Conservation (phyloP, 2,113 vertebrate species). For the Haliaeetus leucogaster region DNA sequence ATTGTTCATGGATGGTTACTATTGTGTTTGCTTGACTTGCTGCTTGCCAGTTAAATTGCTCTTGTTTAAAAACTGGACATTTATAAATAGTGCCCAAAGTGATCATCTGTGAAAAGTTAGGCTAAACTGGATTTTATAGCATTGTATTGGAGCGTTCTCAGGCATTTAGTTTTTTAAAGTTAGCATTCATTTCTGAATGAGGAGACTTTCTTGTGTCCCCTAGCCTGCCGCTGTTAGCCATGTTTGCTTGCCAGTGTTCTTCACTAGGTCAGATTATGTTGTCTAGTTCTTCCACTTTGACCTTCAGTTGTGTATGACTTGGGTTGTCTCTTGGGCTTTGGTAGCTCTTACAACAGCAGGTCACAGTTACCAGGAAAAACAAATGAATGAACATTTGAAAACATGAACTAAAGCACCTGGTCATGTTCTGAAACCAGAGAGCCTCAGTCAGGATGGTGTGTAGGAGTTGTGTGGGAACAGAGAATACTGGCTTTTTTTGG, state of each 20-base stretch:
- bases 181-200: neutral
- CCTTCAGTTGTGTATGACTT: neutral
- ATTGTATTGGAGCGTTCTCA: neutral
- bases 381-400: neutral
- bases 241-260: neutral
- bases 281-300: neutral
- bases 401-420: neutral
- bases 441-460: neutral
- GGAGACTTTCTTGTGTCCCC: neutral
- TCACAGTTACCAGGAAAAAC: neutral
- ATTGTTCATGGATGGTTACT: neutral
- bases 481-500: neutral
- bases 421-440: neutral
- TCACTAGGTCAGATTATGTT: neutral
- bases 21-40: neutral
- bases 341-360: neutral
- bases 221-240: neutral
- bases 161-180: neutral
- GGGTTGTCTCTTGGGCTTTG: neutral
- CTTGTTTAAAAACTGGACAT: neutral
- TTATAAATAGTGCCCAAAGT: neutral
- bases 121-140: neutral
- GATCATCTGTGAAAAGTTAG: neutral
- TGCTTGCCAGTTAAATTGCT: neutral
- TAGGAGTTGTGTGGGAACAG: neutral